Evolutionary conservation across 2,113 vertebrate genomes (phyloP), one percentile per base, ranked within the genome.

Genomic region (Misgurnus anguillicaudatus): DNA sequence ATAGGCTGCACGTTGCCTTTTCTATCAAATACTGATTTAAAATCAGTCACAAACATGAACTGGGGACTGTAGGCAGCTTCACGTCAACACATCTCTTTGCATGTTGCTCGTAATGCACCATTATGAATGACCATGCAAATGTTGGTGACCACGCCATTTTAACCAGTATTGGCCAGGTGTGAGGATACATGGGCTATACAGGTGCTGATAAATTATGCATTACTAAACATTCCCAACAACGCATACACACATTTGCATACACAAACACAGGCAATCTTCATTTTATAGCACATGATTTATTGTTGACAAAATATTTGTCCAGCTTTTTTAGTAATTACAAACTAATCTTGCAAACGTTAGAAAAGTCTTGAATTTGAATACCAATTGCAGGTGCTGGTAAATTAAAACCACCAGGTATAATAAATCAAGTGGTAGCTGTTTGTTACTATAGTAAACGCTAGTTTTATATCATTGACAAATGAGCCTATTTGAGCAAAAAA

Each of bases 161-260:
- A 41, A 72, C 6, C 36, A 72, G 48, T 70, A 51, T 8, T 51
- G 60, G 17, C 47, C 45, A 65, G 60, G 47, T 76, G 42, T 51
- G 45, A 10, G 16, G 24, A 67, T 6, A 77, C 65, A 76, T 24
- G 8, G 47, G 24, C 38, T 38, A 63, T 38, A 77, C 75, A 41
- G 51, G 51, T 64, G 75, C 47, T 64, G 45, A 47, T 19, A 24
- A 47, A 76, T 64, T 38, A 65, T 36, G 45, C 62, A 64, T 63
- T 13, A 53, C 31, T 64, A 0, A 76, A 76, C 42, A n/a, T 51
- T 38, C 6, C 19, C 63, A 39, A 6, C 39, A 65, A 16, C 2
- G 41, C 38, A 45, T 3, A 41, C 17, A 19, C 17, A 10, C 47
- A 6, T 10, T 0, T 39, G 31, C 1, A n/a, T 8, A n/a, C 17